Conservation (phyloP, 2,888 invertebrate species). For the Cerastis rubricosa region DNA sequence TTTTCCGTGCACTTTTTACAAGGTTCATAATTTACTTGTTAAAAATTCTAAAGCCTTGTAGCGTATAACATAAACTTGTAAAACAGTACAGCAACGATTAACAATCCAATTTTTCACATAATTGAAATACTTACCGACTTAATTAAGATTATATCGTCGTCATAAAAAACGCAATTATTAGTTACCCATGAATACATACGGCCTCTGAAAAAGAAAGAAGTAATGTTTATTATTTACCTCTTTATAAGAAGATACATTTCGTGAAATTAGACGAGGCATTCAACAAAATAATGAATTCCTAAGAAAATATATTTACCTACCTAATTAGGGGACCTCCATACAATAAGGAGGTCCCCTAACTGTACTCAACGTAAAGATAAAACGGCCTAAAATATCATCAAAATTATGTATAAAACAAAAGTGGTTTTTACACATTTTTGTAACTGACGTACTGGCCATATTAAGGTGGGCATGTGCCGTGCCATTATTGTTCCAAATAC, state of each 20-base stretch:
- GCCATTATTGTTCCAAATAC: neutral
- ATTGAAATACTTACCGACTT: neutral
- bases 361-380: neutral
- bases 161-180: neutral
- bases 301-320: neutral
- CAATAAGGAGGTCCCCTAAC: too few relatives aligned
- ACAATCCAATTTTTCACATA: neutral
- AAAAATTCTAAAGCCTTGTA: neutral
- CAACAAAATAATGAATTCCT: neutral
- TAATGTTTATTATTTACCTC: neutral
- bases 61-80: neutral
- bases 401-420: neutral
- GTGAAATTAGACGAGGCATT: neutral
- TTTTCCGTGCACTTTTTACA: neutral
- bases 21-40: neutral
- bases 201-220: conserved; percentile 80
- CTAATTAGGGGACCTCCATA: too few relatives aligned
- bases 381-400: neutral
- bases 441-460: neutral
- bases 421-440: neutral
- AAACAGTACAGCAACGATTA: neutral
- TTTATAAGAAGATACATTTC: neutral
- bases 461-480: neutral
- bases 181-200: conserved; percentile 79
- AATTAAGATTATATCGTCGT: neutral